Base-by-base conservation (phyloP, 2,113 vertebrate genomes). In the Pedionomus torquatus region DNA sequence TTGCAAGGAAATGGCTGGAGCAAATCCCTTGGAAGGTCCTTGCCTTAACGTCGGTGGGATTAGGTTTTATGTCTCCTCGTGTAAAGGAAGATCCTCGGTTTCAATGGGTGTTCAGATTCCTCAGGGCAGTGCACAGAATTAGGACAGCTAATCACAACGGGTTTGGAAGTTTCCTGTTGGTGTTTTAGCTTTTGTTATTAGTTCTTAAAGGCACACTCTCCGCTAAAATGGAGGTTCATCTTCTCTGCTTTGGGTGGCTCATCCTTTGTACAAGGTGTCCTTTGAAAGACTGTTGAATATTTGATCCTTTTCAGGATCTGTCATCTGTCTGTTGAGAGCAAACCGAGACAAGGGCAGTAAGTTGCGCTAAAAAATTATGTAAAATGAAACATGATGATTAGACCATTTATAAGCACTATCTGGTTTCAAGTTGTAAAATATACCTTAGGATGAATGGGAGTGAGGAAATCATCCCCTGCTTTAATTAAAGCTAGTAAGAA, bases 1-100 rank as follows among this genome's bases (percentile, higher is more conserved):
- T 90, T 95, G 87, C 87, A 93, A 83, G 91, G 48, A 54, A 96
- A 97, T 95, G 0, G 48, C 88, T 94, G 55, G 87, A 88, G 83
- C 30, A 93, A 86, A 82, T 86, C 93, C 88, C 83, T 68, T 93
- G 77, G 70, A 97, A 95, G 60, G 83, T 79, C 48, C 81, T 64
- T 82, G 69, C 54, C 89, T 83, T 44, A 77, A 96, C 93, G 58
- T 93, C 13, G 2, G 58, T 49, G 85, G 78, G 44, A 79, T 96
- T 95, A 84, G 64, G 77, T 87, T 95, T 82, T 91, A 84, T 83
- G 80, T 79, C 49, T 89, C 78, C 83, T 72, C 72, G 25, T 23
- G 44, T 43, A 71, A 58, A 96, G 83, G 92, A 91, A 91, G 64
- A 91, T 93, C 89, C 49, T 91, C 69, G 54, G 57, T 90, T 93